Percentiles rank a stretch among this genome's conserved stretches.
phyloP scores from a whole-genome alignment of 30 jellyfish, hydroid and myxozoan genomes.

The Cassiopea andromeda region DNA sequence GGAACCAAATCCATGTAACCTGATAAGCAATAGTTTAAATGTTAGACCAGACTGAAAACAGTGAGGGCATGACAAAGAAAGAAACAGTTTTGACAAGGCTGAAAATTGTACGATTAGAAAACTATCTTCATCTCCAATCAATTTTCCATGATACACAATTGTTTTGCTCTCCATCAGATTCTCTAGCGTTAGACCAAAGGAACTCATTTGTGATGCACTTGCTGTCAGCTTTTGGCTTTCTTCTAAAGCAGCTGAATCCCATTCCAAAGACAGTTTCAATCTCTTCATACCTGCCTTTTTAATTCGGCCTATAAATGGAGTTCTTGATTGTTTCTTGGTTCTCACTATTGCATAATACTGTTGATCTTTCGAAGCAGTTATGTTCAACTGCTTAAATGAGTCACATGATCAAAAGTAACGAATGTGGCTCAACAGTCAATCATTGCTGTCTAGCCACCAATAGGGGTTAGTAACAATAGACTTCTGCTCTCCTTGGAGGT shows the following conservation, averaged over 20 bases:
- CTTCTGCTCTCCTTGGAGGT: neutral
- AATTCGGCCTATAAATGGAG: neutral
- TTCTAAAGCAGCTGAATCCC: neutral
- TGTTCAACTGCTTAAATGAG: neutral
- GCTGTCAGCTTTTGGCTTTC: neutral
- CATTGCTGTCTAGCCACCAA: neutral
- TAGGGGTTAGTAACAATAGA: neutral
- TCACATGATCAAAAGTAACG: neutral
- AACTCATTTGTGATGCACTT: neutral
- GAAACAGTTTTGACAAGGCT: neutral
- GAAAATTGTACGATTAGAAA: neutral
- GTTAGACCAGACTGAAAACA: neutral
- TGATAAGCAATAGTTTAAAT: neutral
- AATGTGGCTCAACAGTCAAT: neutral
- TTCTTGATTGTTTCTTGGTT: neutral
- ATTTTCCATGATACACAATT: neutral
- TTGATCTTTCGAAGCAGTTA: neutral
- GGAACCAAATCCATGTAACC: neutral
- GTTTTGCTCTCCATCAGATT: neutral
- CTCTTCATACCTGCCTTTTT: neutral
- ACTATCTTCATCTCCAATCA: neutral
- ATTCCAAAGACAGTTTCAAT: neutral
- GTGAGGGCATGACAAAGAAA: neutral
- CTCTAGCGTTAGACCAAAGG: neutral
- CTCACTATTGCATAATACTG: neutral